phyloP scores from a whole-genome alignment of 1,140 invertebrate species.

The Tetragonula clypearis region DNA sequence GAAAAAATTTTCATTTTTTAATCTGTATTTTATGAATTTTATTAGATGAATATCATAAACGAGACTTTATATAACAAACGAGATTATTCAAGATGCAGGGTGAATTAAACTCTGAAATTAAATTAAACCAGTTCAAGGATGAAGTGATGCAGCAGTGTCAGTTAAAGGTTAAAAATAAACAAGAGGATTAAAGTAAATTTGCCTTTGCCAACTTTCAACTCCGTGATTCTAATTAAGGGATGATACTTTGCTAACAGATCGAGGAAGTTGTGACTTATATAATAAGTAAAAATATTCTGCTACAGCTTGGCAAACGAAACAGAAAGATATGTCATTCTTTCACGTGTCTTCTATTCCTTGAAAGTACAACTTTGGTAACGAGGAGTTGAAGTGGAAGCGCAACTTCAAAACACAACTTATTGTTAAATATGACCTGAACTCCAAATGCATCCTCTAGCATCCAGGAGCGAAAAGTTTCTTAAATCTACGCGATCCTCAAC shows the following conservation, averaged over 20 bases:
- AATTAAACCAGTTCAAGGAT: too few relatives aligned
- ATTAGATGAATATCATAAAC: too few relatives aligned
- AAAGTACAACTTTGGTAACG: neutral
- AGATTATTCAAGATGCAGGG: too few relatives aligned
- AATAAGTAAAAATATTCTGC: neutral
- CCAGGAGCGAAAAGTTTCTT: neutral
- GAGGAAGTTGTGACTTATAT: neutral
- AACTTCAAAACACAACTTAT: neutral
- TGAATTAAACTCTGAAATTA: too few relatives aligned
- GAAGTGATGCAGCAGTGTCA: too few relatives aligned
- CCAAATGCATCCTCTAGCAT: neutral
- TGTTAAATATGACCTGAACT: neutral
- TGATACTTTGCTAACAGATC: neutral
- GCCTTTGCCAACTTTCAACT: neutral
- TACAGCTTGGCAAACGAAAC: neutral
- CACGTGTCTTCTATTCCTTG: neutral
- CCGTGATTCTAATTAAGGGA: neutral
- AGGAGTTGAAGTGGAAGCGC: neutral
- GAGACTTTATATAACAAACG: too few relatives aligned
- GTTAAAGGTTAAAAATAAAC: too few relatives aligned
- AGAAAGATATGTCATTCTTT: neutral
- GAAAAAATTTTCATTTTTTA: too few relatives aligned
- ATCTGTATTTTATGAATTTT: too few relatives aligned
- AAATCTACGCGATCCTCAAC: neutral
- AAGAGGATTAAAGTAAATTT: neutral